Conservation (phyloP, 2,113 vertebrate genomes). For the Sander lucioperca region DNA sequence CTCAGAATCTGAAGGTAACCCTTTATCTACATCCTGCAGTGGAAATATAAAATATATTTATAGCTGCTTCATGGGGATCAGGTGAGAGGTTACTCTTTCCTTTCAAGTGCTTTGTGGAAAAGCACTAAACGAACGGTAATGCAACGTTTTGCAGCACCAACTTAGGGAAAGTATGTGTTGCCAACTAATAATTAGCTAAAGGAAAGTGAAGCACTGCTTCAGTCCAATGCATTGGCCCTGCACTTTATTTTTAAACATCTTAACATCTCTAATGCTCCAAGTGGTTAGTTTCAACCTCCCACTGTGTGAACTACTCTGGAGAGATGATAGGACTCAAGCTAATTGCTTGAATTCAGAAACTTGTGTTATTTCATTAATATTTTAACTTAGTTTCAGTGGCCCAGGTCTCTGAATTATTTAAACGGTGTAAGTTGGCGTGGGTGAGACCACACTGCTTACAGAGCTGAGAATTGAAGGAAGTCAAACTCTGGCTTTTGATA, state of each 20-base stretch:
- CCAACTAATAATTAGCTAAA: constrained; percentile 13
- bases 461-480: constrained; percentile 1
- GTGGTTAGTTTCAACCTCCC: constrained; percentile 22
- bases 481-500: constrained; percentile 24
- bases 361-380: constrained; percentile 76
- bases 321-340: constrained; percentile 49
- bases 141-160: not conserved
- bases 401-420: constrained; percentile 74
- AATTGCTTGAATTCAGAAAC: constrained; percentile 71
- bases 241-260: constrained; percentile 6
- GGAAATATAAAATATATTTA: not conserved
- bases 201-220: not conserved
- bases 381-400: constrained; percentile 67
- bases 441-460: constrained; percentile 49
- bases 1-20: not conserved
- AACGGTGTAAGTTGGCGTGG: constrained; percentile 46
- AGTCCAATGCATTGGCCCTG: not conserved
- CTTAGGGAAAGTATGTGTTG: not conserved
- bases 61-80: not conserved
- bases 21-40: not conserved
- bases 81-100: not conserved
- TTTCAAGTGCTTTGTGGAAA: not conserved
- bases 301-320: constrained; percentile 19
- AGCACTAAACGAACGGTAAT: not conserved
- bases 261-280: constrained; percentile 7